Evolutionary conservation across 2,888 invertebrate genomes (phyloP).

Genomic region (Stenodera caucasica): DNA sequence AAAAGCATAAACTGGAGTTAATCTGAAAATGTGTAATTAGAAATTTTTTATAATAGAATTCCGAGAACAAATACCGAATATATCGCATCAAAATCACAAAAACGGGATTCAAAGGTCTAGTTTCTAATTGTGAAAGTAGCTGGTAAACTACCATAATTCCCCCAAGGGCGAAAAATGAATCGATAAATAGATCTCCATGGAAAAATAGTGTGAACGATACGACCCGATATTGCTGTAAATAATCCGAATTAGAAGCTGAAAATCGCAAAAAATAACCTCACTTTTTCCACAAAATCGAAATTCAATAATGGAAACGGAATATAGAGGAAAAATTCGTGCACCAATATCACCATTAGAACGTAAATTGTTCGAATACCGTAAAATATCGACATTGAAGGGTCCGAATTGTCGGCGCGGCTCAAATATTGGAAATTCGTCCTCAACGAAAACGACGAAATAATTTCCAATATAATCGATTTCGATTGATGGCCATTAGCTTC

Average conservation of each 20-base stretch:
- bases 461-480: background rate
- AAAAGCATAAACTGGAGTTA: constrained; percentile 59
- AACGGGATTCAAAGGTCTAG: constrained; percentile 52
- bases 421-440: background rate
- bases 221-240: background rate
- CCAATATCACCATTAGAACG: background rate
- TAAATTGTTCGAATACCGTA: background rate
- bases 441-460: background rate
- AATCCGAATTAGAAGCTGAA: too few relatives aligned
- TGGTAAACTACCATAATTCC: constrained; percentile 59
- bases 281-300: background rate
- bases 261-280: too few relatives aligned
- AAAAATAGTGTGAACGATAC: constrained; percentile 48
- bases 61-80: constrained; percentile 62
- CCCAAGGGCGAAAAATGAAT: constrained; percentile 63
- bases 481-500: background rate
- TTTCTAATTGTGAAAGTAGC: constrained; percentile 51
- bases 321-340: background rate
- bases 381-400: background rate
- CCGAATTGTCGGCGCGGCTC: background rate
- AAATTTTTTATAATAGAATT: too few relatives aligned
- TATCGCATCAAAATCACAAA: constrained; percentile 60
- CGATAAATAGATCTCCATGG: constrained; percentile 64
- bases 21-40: constrained; percentile 26
- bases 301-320: background rate